Evolutionary conservation across 1,140 invertebrate genomes (phyloP), one percentile per base, ranked within the genome.

Genomic region (Papilio dardanus): DNA sequence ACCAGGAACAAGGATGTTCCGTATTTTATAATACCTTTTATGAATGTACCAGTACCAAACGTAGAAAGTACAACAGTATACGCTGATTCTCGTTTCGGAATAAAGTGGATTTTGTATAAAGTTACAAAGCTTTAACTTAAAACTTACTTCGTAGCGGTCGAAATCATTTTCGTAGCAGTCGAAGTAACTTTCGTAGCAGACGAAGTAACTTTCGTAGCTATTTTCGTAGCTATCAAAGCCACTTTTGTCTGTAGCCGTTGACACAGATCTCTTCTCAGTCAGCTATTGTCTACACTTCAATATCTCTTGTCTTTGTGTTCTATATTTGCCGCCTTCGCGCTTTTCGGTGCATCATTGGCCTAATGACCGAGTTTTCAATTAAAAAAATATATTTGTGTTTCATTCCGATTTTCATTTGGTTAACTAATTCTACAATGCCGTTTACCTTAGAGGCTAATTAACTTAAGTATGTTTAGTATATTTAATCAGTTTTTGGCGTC

Each of bases 261-360:
- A 28, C 54, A 62, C 54, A 62, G 54, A 62, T 62, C 54, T 24
- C 24, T 12, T 62, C 54, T 62, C 10, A 28, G 24, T 62, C 54
- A 24, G 54, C 54, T 28, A 62, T 62, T 62, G 54, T 62, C 24
- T 62, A 24, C 54, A 62, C 54, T 62, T 62, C 24, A 62, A 62
- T 62, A 28, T 62, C 24, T 62, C 24, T 62, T 28, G 54, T 28
- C 54, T 62, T 62, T 62, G 21, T 62, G 46, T 6, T 50, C 24
- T 62, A 62, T 62, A 62, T 62, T 62, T 28, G 54, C 21, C 24
- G 24, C 54, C 14, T 62, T 62, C 5, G 54, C 24, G 24, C 21
- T 24, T 62, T 62, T 62, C 10, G 54, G 24, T 62, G 54, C 12
- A 62, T 28, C 24, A 62, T 62, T 30, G 21, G 54, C 54, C 54